Conservation (phyloP, 1,140 invertebrate species). For the Panagrolaimus sp. region DNA sequence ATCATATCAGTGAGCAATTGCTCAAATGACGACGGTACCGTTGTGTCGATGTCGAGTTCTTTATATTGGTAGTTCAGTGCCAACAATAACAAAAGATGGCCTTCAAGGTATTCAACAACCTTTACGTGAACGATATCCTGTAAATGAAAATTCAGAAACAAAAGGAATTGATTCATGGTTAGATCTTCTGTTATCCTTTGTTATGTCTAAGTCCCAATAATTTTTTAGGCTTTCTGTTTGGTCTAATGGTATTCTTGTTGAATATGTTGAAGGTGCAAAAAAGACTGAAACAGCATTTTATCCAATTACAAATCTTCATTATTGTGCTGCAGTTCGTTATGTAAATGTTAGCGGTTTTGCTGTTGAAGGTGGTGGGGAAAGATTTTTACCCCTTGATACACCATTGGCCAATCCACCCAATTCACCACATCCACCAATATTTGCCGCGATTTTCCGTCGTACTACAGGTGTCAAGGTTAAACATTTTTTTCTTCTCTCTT, state of each 20-base stretch:
- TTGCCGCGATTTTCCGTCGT: constrained; percentile 85
- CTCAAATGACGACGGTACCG: constrained; percentile 29
- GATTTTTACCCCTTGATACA: constrained; percentile 90
- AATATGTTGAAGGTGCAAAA: constrained; percentile 90
- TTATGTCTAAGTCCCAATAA: constrained; percentile 16
- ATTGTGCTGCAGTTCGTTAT: constrained; percentile 90
- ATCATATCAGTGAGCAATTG: constrained; percentile 9
- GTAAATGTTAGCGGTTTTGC: constrained; percentile 64
- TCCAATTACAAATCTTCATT: constrained; percentile 88
- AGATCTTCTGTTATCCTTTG: background rate
- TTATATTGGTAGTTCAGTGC: constrained; percentile 92
- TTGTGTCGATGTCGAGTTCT: constrained; percentile 75
- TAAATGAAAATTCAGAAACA: constrained; percentile 66
- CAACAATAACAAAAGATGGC: constrained; percentile 92
- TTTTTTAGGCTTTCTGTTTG: constrained; percentile 77
- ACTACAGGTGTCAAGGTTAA: constrained; percentile 87
- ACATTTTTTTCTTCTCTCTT: background rate
- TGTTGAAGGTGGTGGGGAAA: constrained; percentile 64
- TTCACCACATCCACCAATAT: constrained; percentile 79
- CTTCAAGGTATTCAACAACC: constrained; percentile 95
- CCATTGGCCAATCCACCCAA: constrained; percentile 81
- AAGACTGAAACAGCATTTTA: constrained; percentile 92
- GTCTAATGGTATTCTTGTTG: constrained; percentile 87
- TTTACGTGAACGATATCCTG: constrained; percentile 86
- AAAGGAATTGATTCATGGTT: constrained; percentile 86